These are phyloP conservation scores for Heliornis fulica DNA, from an alignment of 2,113 vertebrate genomes.

Conservation along the genomic window DNA sequence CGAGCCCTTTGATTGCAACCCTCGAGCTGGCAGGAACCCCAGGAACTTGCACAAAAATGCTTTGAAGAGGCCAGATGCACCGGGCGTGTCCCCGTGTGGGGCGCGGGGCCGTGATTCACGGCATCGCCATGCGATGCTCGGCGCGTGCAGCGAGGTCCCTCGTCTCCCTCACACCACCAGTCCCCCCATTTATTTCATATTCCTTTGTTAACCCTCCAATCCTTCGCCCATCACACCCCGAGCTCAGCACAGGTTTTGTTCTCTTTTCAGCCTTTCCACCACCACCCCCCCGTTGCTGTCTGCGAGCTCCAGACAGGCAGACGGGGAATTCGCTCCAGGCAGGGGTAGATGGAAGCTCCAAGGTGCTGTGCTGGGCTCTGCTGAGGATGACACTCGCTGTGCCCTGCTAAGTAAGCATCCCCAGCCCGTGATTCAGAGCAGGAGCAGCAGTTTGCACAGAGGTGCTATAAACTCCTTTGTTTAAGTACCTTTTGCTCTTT, in stretches of 20 bases:
- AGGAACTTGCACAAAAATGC: slow-evolving; percentile 66
- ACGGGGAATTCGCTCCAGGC: slow-evolving; percentile 7
- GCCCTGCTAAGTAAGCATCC: background rate
- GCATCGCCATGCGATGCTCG: background rate
- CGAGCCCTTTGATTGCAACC: slow-evolving; percentile 59
- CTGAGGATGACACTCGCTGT: background rate
- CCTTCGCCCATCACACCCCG: rapidly evolving
- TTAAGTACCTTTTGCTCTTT: background rate
- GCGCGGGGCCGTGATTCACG: slow-evolving; percentile 53
- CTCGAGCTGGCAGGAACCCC: slow-evolving; percentile 53
- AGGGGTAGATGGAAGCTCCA: background rate
- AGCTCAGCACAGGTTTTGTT: rapidly evolving
- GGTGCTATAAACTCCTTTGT: background rate
- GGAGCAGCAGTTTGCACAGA: background rate
- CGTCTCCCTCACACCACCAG: background rate
- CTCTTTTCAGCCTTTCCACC: background rate
- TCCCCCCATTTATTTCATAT: background rate
- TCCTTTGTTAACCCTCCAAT: rapidly evolving
- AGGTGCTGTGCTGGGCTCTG: background rate
- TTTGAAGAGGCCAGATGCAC: slow-evolving; percentile 65
- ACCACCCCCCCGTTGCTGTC: background rate
- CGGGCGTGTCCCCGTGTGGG: slow-evolving; percentile 49
- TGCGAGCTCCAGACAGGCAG: slow-evolving; percentile 19
- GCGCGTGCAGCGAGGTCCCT: background rate
- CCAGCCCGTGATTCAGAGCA: background rate